These are phyloP conservation scores for Drosophila kokeensis DNA, from an alignment of 2,888 invertebrate species.

Conservation along the genomic window DNA sequence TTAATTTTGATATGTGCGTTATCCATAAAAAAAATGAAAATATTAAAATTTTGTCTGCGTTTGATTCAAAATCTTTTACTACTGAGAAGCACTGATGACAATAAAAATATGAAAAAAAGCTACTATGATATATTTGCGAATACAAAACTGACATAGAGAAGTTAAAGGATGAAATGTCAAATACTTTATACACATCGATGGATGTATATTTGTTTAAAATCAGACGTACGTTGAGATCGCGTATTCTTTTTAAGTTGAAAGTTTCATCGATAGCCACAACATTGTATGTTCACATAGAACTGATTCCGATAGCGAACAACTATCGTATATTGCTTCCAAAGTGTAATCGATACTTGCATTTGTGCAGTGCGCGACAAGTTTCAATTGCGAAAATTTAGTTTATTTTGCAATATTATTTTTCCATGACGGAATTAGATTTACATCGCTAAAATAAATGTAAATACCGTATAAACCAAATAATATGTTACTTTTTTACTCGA, in stretches of 20 bases:
- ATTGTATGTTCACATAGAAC: neutral
- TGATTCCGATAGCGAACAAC: neutral
- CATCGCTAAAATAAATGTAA: neutral
- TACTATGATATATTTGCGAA: neutral
- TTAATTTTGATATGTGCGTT: neutral
- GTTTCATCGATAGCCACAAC: neutral
- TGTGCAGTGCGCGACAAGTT: neutral
- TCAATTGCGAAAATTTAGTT: neutral
- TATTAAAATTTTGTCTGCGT: neutral
- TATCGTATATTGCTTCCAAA: neutral
- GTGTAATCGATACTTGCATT: neutral
- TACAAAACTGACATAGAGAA: neutral
- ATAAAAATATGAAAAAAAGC: neutral
- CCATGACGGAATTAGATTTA: neutral
- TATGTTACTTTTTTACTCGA: no score
- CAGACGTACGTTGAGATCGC: neutral
- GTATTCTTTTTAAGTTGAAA: neutral
- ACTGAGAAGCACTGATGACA: neutral
- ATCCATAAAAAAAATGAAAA: neutral
- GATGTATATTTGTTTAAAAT: neutral
- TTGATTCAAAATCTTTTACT: neutral
- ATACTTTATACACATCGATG: neutral
- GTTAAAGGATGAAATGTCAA: neutral
- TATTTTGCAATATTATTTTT: neutral
- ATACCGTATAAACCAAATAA: neutral